phyloP scores from a whole-genome alignment of 2,113 vertebrate genomes.

The Caranx ignobilis region DNA sequence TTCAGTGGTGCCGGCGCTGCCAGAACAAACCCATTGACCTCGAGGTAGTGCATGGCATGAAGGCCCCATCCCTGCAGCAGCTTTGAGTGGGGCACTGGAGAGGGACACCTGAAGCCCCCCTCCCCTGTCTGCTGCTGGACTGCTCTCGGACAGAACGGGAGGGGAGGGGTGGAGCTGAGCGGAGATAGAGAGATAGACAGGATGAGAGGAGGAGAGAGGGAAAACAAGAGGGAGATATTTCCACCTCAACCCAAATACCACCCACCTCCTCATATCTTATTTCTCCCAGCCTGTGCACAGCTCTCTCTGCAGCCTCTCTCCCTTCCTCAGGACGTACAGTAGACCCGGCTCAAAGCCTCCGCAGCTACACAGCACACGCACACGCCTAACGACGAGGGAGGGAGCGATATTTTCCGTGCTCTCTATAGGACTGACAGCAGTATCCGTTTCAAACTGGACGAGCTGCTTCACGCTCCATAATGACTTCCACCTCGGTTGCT shows the following conservation, averaged over 20 bases:
- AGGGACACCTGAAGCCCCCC: slow-evolving; percentile 56
- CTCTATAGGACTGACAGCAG: slow-evolving; percentile 42
- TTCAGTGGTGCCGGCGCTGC: slow-evolving; percentile 50
- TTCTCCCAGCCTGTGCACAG: slow-evolving; percentile 31
- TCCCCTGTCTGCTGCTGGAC: too few species aligned
- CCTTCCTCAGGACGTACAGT: slow-evolving; percentile 1
- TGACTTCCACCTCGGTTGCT: slow-evolving; percentile 63
- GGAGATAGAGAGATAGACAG: slow-evolving; percentile 22
- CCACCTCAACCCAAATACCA: slow-evolving; percentile 56
- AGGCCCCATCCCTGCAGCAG: slow-evolving; percentile 36
- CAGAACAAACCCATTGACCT: slow-evolving; percentile 76
- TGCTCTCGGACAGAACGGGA: too few species aligned
- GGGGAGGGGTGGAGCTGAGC: not conserved
- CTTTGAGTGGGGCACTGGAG: slow-evolving; percentile 28
- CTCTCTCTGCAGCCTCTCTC: not conserved
- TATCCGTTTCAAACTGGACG: slow-evolving; percentile 77
- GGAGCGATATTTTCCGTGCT: slow-evolving; percentile 47
- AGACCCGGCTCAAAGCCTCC: not conserved
- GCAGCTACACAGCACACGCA: not conserved
- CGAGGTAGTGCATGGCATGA: slow-evolving; percentile 46
- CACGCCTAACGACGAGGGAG: slow-evolving; percentile 7
- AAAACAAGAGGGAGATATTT: slow-evolving; percentile 59
- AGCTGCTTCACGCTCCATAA: slow-evolving; percentile 70
- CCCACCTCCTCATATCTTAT: slow-evolving; percentile 58
- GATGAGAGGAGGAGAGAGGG: not conserved